Conservation (phyloP, 2,113 vertebrate genomes). For the Stercorarius parasiticus region DNA sequence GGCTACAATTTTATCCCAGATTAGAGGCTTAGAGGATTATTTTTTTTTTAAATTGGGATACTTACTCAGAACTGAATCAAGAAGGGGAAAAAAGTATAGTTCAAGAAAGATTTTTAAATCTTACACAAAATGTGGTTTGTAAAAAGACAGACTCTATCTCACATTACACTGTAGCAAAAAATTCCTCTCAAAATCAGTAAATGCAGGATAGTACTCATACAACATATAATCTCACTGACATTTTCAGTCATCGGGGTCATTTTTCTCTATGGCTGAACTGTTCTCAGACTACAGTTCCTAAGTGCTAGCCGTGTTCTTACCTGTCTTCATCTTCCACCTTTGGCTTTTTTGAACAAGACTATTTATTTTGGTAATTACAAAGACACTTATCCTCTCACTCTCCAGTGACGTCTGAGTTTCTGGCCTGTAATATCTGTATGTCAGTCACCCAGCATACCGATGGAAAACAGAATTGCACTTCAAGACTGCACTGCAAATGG, state of each 20-base stretch:
- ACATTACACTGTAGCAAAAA: not conserved
- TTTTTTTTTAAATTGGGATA: not conserved
- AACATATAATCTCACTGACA: not conserved
- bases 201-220: not conserved
- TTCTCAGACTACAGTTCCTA: not conserved
- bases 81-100: not conserved
- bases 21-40: not conserved
- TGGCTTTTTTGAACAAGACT: slow-evolving; percentile 17
- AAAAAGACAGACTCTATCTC: not conserved
- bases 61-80: not conserved
- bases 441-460: not conserved
- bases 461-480: not conserved
- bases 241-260: slow-evolving; percentile 25
- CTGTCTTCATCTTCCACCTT: not conserved
- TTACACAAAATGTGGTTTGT: not conserved
- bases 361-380: slow-evolving; percentile 27
- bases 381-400: not conserved
- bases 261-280: slow-evolving; percentile 1
- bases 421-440: not conserved
- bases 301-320: not conserved
- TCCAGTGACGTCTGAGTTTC: not conserved
- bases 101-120: not conserved
- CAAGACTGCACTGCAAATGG: not conserved
- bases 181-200: not conserved
- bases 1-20: not conserved